Conservation (phyloP, 2,888 invertebrate genomes). For the Tillus elongatus region DNA sequence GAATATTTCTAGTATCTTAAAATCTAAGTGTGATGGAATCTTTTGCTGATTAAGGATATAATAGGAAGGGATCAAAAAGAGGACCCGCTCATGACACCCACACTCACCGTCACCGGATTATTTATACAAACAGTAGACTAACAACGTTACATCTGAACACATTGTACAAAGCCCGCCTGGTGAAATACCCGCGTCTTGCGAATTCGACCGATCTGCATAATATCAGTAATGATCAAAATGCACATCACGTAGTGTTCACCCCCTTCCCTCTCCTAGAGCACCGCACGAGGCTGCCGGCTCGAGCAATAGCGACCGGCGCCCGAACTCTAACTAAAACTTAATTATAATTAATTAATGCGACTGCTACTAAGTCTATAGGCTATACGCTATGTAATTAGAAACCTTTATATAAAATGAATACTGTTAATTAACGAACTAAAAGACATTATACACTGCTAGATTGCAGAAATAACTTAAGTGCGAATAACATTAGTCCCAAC, state of each 20-base stretch:
- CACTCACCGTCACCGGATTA: too few species aligned
- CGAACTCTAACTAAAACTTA: conserved; percentile 63
- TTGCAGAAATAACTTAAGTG: conserved; percentile 41
- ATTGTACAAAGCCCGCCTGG: conserved; percentile 13
- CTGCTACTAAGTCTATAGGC: conserved; percentile 45
- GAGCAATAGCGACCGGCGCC: conserved; percentile 32
- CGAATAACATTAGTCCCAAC: conserved; percentile 34
- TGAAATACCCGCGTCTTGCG: too few species aligned
- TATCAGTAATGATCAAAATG: conserved; percentile 40
- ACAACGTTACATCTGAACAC: conserved; percentile 5
- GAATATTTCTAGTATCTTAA: too few species aligned
- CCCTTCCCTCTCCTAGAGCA: too few species aligned
- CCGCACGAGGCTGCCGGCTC: conserved; percentile 47
- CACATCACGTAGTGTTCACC: conserved; percentile 40
- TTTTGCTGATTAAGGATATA: too few species aligned
- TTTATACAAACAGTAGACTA: too few species aligned
- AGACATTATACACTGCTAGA: conserved; percentile 45
- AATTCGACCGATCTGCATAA: conserved; percentile 36
- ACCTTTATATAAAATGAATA: conserved; percentile 54
- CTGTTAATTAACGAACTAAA: conserved; percentile 51
- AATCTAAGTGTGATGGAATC: too few species aligned
- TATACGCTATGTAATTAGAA: conserved; percentile 49
- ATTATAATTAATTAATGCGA: conserved; percentile 60
- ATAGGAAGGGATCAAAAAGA: too few species aligned
- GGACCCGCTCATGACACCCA: too few species aligned